Conservation (phyloP, 2,113 vertebrate genomes). For the Hippopotamus amphibius region DNA sequence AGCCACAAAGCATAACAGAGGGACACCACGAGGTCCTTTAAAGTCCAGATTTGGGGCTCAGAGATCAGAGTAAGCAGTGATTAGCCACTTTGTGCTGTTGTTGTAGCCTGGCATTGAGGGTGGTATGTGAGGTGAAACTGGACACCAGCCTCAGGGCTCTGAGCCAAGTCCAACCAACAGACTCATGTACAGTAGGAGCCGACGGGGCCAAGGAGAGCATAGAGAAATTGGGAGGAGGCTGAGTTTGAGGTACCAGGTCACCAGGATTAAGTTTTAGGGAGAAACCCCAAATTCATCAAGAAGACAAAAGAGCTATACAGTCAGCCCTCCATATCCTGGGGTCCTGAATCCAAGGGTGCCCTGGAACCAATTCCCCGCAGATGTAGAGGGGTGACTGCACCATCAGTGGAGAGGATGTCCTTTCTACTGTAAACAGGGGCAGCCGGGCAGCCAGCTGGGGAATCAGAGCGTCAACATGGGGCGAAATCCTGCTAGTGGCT, state of each 20-base stretch:
- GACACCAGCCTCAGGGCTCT: background rate
- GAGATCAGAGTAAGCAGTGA: background rate
- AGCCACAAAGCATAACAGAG: background rate
- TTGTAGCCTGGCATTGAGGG: background rate
- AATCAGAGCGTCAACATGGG: background rate
- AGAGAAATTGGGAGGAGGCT: background rate
- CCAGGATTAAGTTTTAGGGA: background rate
- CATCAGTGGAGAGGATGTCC: accelerated
- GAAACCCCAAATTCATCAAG: background rate
- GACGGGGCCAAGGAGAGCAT: background rate
- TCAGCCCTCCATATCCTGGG: background rate
- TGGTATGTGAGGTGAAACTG: background rate
- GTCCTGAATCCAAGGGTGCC: background rate
- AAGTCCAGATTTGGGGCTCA: background rate
- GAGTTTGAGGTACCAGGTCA: background rate
- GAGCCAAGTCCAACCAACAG: background rate
- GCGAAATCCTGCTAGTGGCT: background rate
- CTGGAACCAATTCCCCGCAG: background rate
- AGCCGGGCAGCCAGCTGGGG: background rate
- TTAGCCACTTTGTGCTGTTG: background rate
- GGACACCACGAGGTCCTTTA: background rate
- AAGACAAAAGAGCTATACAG: background rate
- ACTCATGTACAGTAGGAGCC: background rate
- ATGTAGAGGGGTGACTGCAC: no score
- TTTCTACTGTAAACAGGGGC: background rate